Percentiles rank a stretch among this genome's conserved stretches.
These are phyloP conservation scores for Caenorhabditis wallacei DNA, from an alignment of 2,888 invertebrate genomes.

Conservation along the genomic window DNA sequence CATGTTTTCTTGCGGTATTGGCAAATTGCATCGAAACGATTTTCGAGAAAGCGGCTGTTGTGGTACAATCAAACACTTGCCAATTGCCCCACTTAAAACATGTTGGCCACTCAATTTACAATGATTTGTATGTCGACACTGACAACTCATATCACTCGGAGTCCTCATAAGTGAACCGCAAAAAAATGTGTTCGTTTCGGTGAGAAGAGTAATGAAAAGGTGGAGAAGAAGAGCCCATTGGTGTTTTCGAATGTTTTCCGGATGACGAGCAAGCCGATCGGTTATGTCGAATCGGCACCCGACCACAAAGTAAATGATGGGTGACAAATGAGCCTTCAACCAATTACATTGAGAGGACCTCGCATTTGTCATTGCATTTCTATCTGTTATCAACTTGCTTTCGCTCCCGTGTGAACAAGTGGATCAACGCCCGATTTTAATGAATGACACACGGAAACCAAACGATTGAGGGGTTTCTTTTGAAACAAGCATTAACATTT, in stretches of 20 bases:
- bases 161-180: constrained; percentile 36
- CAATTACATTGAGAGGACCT: constrained; percentile 68
- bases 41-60: constrained; percentile 56
- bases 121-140: constrained; percentile 48
- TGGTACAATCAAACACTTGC: constrained; percentile 61
- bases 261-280: constrained; percentile 28
- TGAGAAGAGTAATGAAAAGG: background rate
- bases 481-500: background rate
- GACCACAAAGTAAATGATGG: constrained; percentile 87
- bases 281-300: constrained; percentile 88
- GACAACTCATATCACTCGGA: constrained; percentile 29
- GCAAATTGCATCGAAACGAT: constrained; percentile 50
- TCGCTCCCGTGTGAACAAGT: constrained; percentile 50
- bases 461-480: constrained; percentile 31
- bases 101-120: constrained; percentile 33
- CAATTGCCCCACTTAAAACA: constrained; percentile 57
- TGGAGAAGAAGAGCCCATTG: constrained; percentile 22
- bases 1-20: constrained; percentile 63
- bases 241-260: constrained; percentile 52
- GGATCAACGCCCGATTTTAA: constrained; percentile 25
- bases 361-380: constrained; percentile 68
- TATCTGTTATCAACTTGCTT: constrained; percentile 41
- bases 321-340: constrained; percentile 71
- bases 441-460: constrained; percentile 31
- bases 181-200: constrained; percentile 50